phyloP scores from a whole-genome alignment of 2,797 vertebrate species.

The Mormyrus hasselquistii region DNA sequence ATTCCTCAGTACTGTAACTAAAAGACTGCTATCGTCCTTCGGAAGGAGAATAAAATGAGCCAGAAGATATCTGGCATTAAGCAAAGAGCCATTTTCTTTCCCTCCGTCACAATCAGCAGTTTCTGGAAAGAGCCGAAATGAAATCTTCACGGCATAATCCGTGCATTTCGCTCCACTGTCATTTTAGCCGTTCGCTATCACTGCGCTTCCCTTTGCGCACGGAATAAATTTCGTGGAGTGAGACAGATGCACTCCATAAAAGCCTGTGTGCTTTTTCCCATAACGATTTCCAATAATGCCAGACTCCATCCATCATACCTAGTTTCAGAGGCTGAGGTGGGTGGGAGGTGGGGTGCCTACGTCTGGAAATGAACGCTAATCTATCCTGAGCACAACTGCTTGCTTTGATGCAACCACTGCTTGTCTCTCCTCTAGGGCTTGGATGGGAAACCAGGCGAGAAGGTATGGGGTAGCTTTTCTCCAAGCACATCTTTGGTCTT shows the following conservation, averaged over 20 bases:
- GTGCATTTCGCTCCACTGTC: conserved; percentile 25
- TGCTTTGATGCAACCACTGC: neutral
- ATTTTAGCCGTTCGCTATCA: conserved; percentile 29
- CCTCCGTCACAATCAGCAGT: conserved; percentile 26
- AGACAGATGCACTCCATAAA: conserved; percentile 44
- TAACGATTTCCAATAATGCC: conserved; percentile 62
- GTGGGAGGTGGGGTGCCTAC: neutral
- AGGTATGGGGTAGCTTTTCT: conserved; percentile 47
- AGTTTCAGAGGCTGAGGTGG: conserved; percentile 45
- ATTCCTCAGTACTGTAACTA: conserved; percentile 32
- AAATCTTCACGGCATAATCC: conserved; percentile 29
- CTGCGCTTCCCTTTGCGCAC: neutral
- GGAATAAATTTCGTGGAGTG: conserved; percentile 24
- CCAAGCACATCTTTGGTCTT: conserved; percentile 18
- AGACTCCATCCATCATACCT: conserved; percentile 58
- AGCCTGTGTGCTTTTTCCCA: conserved; percentile 42
- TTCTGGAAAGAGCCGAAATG: conserved; percentile 22
- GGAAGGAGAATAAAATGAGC: neutral
- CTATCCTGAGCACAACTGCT: neutral
- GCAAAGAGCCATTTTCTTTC: conserved; percentile 26
- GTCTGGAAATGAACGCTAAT: conserved; percentile 12
- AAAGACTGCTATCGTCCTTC: conserved; percentile 24
- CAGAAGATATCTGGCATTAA: conserved; percentile 22
- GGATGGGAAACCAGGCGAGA: conserved; percentile 54
- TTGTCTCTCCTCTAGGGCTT: conserved; percentile 46